Percentiles rank a stretch among this genome's conserved stretches.
phyloP scores from a whole-genome alignment of 2,797 vertebrate genomes.

The Tolypeutes matacus region DNA sequence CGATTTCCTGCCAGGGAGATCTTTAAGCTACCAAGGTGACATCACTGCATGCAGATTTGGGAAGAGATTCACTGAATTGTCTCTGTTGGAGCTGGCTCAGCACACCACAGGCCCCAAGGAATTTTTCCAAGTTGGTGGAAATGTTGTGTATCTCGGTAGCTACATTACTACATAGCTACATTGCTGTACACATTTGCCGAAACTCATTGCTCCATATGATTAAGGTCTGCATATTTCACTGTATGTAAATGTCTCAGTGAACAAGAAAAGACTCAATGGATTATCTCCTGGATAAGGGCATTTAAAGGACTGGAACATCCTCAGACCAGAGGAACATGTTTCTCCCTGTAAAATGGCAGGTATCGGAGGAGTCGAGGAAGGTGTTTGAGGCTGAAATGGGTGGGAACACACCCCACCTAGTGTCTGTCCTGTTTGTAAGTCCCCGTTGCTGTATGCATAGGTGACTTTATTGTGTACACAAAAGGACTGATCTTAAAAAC shows the following conservation, averaged over 20 bases:
- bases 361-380: neutral
- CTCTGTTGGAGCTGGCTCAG: neutral
- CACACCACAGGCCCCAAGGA: neutral
- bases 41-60: neutral
- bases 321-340: neutral
- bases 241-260: neutral
- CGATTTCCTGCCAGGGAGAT: neutral
- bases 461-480: neutral
- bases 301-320: neutral
- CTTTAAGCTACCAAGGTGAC: neutral
- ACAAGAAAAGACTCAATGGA: neutral
- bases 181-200: neutral
- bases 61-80: neutral
- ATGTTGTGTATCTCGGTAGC: neutral
- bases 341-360: neutral
- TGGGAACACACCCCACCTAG: neutral
- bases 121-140: neutral
- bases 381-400: neutral
- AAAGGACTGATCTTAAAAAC: neutral
- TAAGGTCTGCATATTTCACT: neutral
- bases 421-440: neutral
- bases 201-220: neutral
- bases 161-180: neutral
- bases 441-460: neutral
- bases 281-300: neutral